Evolutionary conservation across 2,797 vertebrate species (phyloP), one percentile per base, ranked within the genome.

Genomic region (Perodicticus potto): DNA sequence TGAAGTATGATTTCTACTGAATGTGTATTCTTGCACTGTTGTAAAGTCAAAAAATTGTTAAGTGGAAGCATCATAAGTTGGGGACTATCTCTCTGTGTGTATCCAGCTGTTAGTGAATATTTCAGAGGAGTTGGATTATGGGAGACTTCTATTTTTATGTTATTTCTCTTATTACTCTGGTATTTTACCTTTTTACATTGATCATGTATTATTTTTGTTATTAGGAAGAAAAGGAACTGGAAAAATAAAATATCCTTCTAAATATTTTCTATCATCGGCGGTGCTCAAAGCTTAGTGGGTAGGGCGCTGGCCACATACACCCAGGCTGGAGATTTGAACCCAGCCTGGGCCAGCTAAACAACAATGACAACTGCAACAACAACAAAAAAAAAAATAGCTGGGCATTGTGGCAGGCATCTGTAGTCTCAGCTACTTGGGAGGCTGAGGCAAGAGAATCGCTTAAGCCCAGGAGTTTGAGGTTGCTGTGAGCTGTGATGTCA

Each of bases 91-190:
- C 13, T 59, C 22, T 57, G 17, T 73, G 32, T 37, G 17, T 63
- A 29, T 73, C 53, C 43, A 84, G 29, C 20, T 67, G 8, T 93
- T 77, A 78, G 81, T 77, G 59, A 91, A 3, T 93, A 87, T 93
- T 81, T 96, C 76, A 78, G 53, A 61, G 5, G n/a, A 16, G 27
- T 27, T 87, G 57, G 40, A 89, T 89, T 96, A 93, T n/a, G 12
- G 67, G 72, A 89, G 43, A 86, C 49, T 91, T 57, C 11, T 27
- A 77, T 72, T 93, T 94, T 59, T 92, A 57, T 23, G 55, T 93
- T 93, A 91, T 91, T 96, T 96, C 57, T 93, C 55, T 93, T 91
- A 90, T 89, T 96, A 95, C 57, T 94, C 61, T 95, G 70, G 83
- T 29, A 4, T 37, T 82, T 90, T 67, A 4, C 4, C 59, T 70